Conservation (phyloP, 2,113 vertebrate species). For the Tretioscincus oriximinensis region DNA sequence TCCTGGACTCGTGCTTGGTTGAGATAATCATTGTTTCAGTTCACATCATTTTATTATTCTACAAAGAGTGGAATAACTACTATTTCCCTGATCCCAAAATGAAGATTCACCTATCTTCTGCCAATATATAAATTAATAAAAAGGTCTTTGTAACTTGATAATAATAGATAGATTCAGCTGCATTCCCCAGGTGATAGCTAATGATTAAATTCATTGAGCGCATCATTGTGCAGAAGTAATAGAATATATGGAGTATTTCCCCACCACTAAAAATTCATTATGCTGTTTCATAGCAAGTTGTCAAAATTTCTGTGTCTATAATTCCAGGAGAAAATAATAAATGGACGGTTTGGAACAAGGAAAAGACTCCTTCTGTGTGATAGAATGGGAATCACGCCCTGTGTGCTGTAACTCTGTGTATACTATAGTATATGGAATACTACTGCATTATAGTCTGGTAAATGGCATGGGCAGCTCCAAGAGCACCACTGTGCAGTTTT, state of each 20-base stretch:
- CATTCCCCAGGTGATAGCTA: neutral
- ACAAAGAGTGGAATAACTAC: neutral
- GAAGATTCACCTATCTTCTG: neutral
- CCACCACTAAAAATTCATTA: neutral
- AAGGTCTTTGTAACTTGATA: conserved; percentile 12
- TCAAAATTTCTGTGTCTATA: neutral
- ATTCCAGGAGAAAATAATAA: neutral
- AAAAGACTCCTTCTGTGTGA: neutral
- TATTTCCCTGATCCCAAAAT: neutral
- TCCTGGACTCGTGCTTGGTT: neutral
- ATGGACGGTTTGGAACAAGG: neutral
- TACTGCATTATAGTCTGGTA: too few species aligned
- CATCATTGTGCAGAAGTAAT: conserved; percentile 2
- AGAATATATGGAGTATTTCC: neutral
- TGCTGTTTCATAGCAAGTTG: neutral
- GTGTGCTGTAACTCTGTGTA: neutral
- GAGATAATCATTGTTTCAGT: too few species aligned
- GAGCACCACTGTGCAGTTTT: too few species aligned
- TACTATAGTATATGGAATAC: neutral
- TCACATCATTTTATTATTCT: conserved; percentile 7
- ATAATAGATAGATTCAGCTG: conserved; percentile 8
- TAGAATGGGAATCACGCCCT: neutral
- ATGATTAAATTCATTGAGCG: conserved; percentile 19
- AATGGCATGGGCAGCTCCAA: too few species aligned
- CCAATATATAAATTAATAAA: neutral